Evolutionary conservation across 2,113 vertebrate species (phyloP).

Genomic region (Clarias batrachus): DNA sequence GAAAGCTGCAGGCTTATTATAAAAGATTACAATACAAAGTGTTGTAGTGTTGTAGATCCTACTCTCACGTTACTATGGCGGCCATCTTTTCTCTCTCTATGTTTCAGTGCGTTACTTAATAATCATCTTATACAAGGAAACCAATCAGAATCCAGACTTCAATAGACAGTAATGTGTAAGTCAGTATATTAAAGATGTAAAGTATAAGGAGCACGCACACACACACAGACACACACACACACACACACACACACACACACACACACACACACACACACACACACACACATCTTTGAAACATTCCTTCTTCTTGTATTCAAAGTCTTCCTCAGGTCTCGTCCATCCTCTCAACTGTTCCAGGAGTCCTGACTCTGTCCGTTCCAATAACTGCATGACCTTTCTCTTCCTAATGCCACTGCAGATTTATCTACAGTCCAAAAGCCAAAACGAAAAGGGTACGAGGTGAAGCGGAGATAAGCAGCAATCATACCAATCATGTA

Average conservation of each 20-base stretch:
- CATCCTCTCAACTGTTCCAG: neutral
- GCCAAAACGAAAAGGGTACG: slow-evolving; percentile 19
- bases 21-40: neutral
- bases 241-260: no score
- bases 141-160: neutral
- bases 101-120: neutral
- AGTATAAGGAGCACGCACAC: neutral
- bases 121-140: neutral
- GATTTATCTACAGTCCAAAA: slow-evolving; percentile 12
- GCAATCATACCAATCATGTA: neutral
- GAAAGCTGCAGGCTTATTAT: neutral
- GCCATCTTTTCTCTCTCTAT: neutral
- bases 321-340: no score
- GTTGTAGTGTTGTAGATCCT: neutral
- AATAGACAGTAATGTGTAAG: neutral
- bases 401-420: slow-evolving; percentile 8
- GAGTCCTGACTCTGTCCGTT: slow-evolving; percentile 1
- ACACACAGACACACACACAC: no score
- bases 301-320: neutral
- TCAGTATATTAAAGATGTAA: neutral
- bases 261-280: no score
- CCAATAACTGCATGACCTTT: slow-evolving; percentile 12
- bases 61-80: neutral
- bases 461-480: slow-evolving; percentile 41
- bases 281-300: neutral